These are phyloP conservation scores for Dasysyrphus tricinctus DNA, from an alignment of 2,888 invertebrate species.

Conservation along the genomic window DNA sequence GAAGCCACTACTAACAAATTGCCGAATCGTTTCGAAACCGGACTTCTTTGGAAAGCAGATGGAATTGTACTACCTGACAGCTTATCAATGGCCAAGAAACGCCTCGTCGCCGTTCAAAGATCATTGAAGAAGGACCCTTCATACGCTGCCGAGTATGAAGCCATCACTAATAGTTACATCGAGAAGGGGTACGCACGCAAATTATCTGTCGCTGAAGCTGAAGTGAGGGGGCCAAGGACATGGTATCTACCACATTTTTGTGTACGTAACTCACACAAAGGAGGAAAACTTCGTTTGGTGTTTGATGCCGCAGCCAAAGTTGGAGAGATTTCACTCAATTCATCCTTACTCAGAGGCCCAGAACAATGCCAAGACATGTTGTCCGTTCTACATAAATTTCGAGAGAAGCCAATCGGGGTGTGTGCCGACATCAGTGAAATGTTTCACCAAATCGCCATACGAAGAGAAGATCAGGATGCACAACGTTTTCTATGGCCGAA, in stretches of 20 bases:
- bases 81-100: no score
- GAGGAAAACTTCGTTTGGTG: slow-evolving; percentile 6
- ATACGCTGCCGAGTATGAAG: no score
- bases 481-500: slow-evolving; percentile 31
- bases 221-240: no score
- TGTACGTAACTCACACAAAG: background rate
- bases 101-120: no score
- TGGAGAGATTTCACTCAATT: background rate
- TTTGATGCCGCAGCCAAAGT: slow-evolving; percentile 3
- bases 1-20: no score
- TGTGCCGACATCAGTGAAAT: background rate
- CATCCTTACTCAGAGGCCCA: background rate
- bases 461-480: slow-evolving; percentile 15
- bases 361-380: background rate
- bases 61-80: no score
- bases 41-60: no score
- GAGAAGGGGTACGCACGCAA: no score
- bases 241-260: background rate
- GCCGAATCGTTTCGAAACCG: no score
- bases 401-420: background rate
- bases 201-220: no score
- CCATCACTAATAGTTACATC: no score
- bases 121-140: no score
- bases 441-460: background rate
- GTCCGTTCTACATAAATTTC: background rate